Evolutionary conservation across 2,888 invertebrate species (phyloP), one percentile per base, ranked within the genome.

Genomic region (Labia minor): DNA sequence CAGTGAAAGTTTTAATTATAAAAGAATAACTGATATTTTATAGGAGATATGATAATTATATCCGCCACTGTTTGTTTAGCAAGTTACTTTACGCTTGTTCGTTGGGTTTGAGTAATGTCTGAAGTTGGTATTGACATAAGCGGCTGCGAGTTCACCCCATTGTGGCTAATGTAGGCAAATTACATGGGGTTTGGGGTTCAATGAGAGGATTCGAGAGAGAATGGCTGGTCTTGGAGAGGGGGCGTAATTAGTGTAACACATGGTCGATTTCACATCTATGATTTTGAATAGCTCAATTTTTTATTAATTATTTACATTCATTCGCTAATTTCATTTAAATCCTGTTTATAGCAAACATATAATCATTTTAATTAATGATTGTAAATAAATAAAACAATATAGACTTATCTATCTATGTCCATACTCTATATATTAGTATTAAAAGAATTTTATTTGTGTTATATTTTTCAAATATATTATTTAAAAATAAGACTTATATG

Each of bases 81-180:
- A 49, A 49, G 49, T 49, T 49, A 49, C 49, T 49, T 49, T 49
- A 16, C n/a, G 49, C 49, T 49, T 49, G 49, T 49, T 49, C 49
- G 3, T 3, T 3, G 49, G 49, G 49, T 49, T 49, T 49, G 49
- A 49, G 49, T 49, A 49, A 49, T 49, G 49, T 49, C 49, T 49
- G 49, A 49, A 49, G 49, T 49, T 49, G 49, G 49, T 49, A 49
- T 49, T 49, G 49, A 49, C 49, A 49, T 49, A 49, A 49, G 49
- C 14, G 49, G 49, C 14, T 49, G 49, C n/a, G 16, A 16, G 49
- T 16, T 16, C 49, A n/a, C 49, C 49, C 49, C 49, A 49, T 49
- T 49, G 49, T 49, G 49, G 49, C 49, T 49, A 49, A 49, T 49
- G 49, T 49, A 49, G 49, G 49, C 49, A 49, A 49, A 49, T 49